Base-by-base conservation (phyloP, 2,888 invertebrate species). In the Mongoloraphidia duomilia region DNA sequence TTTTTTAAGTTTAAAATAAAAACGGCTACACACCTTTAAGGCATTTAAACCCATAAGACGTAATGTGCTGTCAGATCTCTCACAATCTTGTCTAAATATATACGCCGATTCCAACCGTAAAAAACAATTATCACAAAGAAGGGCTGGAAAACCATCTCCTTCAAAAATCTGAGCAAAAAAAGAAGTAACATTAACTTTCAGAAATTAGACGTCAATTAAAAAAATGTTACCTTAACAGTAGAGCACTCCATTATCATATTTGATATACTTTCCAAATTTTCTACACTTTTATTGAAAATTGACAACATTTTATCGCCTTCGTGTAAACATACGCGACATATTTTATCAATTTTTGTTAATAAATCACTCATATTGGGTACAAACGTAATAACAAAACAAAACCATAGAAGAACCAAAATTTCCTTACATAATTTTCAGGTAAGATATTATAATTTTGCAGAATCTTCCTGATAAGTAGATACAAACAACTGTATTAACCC, bases 301-400 rank as follows among this genome's bases (percentile, higher is more conserved):
- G 46, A 46, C 13, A 40, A 40, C 17, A 38, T 38, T 9, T 40
- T n/a, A 17, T 33, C 11, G 39, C 40, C 33, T 39, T 38, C 36
- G 39, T 46, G 10, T 46, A 46, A 46, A 40, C 46, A 46, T 14
- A 46, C 40, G 13, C 46, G 46, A 40, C 46, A 46, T 40, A 38
- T 46, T 36, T 39, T 45, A 34, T 45, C 37, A 11, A 13, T 45
- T 45, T 45, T 40, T 26, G 26, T 26, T 26, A 26, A 26, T 26
- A 26, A 26, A 26, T 26, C 26, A 26, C 26, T 26, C 26, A 26
- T 26, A 6, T 26, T 26, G 26, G 26, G 26, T 26, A 26, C 6
- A 26, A 26, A 26, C 26, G 26, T 26, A 26, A 26, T 26, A 26
- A 26, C 6, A 26, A 26, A 26, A 26, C 6, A 26, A 26, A 26